phyloP scores from a whole-genome alignment of 2,797 vertebrate genomes.

The Megaceryle alcyon region DNA sequence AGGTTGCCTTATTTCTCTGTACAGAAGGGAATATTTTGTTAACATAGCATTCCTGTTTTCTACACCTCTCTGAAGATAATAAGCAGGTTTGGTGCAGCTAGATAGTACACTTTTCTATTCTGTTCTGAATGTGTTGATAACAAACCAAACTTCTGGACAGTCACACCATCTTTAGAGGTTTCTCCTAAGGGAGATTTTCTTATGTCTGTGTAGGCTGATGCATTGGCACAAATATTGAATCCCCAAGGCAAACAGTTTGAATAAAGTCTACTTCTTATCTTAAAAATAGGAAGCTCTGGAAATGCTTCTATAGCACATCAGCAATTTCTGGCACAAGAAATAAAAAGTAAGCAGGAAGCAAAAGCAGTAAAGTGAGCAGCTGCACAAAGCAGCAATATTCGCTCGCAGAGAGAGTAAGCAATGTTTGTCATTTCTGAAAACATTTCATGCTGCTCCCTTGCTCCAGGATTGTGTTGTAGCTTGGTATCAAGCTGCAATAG shows the following conservation, averaged over 20 bases:
- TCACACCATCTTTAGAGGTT: not conserved
- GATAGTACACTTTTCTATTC: not conserved
- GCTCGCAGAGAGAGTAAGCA: conserved; percentile 14
- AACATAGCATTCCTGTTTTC: not conserved
- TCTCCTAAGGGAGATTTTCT: not conserved
- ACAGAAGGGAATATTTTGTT: not conserved
- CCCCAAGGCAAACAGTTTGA: not conserved
- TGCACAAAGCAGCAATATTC: conserved; percentile 13
- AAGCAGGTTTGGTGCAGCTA: not conserved
- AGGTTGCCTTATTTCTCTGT: not conserved
- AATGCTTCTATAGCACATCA: not conserved
- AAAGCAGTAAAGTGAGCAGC: conserved; percentile 45
- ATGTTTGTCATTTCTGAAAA: conserved; percentile 43
- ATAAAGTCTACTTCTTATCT: conserved; percentile 22
- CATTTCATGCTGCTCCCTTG: not conserved
- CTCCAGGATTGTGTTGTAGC: not conserved
- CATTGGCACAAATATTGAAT: not conserved
- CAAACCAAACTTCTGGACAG: not conserved
- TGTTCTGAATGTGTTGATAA: not conserved
- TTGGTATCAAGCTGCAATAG: not conserved
- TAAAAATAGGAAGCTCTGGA: not conserved
- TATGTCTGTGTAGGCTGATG: not conserved
- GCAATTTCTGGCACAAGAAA: not conserved
- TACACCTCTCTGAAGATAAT: not conserved
- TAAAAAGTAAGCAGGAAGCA: conserved; percentile 30